Evolutionary conservation across 23 tunicate species (phyloP), one percentile per base, ranked within the genome.

Genomic region (Phallusia fumigata): DNA sequence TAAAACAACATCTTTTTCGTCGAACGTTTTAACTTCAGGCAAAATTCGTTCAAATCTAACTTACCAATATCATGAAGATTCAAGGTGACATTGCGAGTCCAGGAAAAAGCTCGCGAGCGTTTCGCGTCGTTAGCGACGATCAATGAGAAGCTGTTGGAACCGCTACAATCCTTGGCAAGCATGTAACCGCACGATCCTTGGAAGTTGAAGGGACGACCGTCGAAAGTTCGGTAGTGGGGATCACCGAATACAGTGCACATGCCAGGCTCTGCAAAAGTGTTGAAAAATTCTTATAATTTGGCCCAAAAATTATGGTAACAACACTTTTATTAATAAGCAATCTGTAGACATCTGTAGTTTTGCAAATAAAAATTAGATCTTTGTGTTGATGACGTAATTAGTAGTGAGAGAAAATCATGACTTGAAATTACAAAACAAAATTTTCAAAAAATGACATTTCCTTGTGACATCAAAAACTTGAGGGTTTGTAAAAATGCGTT

Each of bases 241-340:
- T 94, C 98, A n/a, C 98, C 98, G 58, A 89, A 94, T 35, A 94
- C 98, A 0, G 94, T 75, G 73, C 98, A 94, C 3, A 89, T 77
- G 26, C 88, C 98, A 19, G 94, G 98, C 53, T 78, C 98, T 94
- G 85, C 32, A 26, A 33, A 31, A 69, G 69, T 40, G 47, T 40
- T 3, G n/a, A n/a, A n/a, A n/a, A n/a, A n/a, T n/a, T n/a, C n/a
- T n/a, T n/a, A n/a, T n/a, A n/a, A n/a, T n/a, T n/a, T n/a, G n/a
- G n/a, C n/a, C n/a, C n/a, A n/a, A n/a, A n/a, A n/a, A n/a, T n/a
- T n/a, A n/a, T n/a, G n/a, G n/a, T n/a, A n/a, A n/a, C n/a, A n/a
- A n/a, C n/a, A n/a, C n/a, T n/a, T n/a, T n/a, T n/a, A n/a, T n/a
- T n/a, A n/a, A n/a, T n/a, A n/a, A n/a, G n/a, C n/a, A n/a, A n/a